These are phyloP conservation scores for Trissonchulus sp. DNA, from an alignment of 2,888 invertebrate genomes.

Conservation along the genomic window DNA sequence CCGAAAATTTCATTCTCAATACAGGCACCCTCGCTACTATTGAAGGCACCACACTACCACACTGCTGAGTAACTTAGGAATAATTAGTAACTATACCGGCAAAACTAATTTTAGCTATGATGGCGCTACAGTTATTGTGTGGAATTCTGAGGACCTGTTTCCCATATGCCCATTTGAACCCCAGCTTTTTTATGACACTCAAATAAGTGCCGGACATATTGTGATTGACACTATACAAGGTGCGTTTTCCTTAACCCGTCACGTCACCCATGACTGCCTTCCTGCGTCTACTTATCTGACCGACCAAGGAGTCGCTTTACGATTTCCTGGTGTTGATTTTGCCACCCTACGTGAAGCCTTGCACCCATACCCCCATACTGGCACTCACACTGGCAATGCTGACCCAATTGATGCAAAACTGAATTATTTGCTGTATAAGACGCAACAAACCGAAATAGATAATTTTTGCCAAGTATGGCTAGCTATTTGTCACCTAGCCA, in stretches of 20 bases:
- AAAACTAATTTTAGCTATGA: no score
- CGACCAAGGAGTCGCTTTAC: background rate
- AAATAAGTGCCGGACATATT: no score
- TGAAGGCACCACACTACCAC: no score
- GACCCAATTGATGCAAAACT: conserved; percentile 3
- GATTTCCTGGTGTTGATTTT: background rate
- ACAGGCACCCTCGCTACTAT: no score
- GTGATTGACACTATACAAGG: background rate
- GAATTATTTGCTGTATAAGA: background rate
- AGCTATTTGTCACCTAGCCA: background rate
- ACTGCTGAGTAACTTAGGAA: no score
- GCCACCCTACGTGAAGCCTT: background rate
- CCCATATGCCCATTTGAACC: no score
- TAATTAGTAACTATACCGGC: no score
- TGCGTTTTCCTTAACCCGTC: background rate
- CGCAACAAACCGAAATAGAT: background rate
- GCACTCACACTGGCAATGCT: background rate
- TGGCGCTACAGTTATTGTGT: no score
- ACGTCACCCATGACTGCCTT: background rate
- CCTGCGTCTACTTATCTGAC: background rate
- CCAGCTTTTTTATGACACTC: no score
- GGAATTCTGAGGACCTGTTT: no score
- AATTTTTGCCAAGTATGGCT: background rate
- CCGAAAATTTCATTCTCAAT: no score
- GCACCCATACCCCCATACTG: background rate